These are phyloP conservation scores for Heterohyrax brucei DNA, from an alignment of 2,797 vertebrate species.

Conservation along the genomic window DNA sequence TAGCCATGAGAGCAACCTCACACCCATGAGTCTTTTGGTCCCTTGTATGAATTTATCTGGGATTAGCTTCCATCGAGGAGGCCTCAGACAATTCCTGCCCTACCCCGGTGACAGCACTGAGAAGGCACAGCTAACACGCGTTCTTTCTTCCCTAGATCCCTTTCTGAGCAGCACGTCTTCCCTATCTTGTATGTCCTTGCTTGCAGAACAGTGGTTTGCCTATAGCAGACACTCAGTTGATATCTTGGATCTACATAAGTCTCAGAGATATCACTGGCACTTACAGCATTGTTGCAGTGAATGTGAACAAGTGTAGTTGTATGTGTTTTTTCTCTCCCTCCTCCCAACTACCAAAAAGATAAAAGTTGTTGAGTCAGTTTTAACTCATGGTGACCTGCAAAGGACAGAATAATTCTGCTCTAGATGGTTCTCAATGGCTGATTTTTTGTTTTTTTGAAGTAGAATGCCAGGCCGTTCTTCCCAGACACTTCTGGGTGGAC, in stretches of 20 bases:
- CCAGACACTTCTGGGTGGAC: too few species aligned
- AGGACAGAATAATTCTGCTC: neutral
- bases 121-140: neutral
- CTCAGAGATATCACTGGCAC: neutral
- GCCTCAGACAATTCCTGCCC: neutral
- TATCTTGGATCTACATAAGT: neutral
- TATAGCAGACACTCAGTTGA: neutral
- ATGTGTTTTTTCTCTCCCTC: neutral
- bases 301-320: neutral
- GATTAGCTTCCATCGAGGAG: neutral
- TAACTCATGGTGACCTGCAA: neutral
- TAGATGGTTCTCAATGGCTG: too few species aligned
- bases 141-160: neutral
- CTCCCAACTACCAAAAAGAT: neutral
- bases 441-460: too few species aligned
- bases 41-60: neutral
- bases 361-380: neutral
- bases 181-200: too few species aligned
- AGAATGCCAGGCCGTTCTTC: too few species aligned
- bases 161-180: neutral
- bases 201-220: neutral
- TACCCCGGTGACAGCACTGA: neutral
- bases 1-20: neutral
- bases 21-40: neutral
- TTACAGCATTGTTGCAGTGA: neutral